These are phyloP conservation scores for Argyrosomus japonicus DNA, from an alignment of 2,113 vertebrate species.

Conservation along the genomic window DNA sequence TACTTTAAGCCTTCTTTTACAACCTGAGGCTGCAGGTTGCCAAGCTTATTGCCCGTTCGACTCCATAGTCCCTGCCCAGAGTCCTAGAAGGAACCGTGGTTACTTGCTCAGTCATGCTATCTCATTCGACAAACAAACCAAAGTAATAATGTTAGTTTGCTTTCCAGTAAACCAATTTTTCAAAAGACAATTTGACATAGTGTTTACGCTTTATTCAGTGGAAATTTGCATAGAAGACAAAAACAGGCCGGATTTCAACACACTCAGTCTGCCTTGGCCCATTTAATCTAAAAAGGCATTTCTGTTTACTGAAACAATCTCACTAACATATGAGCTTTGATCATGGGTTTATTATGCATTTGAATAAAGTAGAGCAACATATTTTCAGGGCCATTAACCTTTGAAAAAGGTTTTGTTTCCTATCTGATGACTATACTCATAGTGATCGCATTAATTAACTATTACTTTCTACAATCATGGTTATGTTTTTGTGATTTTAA, in stretches of 20 bases:
- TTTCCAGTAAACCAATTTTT: slow-evolving; percentile 11
- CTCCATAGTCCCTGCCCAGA: background rate
- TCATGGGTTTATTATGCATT: slow-evolving; percentile 37
- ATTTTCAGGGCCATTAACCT: slow-evolving; percentile 27
- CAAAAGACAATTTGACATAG: background rate
- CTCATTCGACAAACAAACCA: slow-evolving; percentile 14
- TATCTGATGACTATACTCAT: background rate
- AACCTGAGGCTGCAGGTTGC: slow-evolving; percentile 63
- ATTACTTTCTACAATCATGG: background rate
- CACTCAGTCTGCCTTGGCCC: slow-evolving; percentile 29
- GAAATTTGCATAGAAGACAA: slow-evolving; percentile 9
- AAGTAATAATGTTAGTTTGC: slow-evolving; percentile 6
- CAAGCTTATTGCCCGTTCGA: slow-evolving; percentile 47
- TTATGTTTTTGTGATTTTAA: background rate
- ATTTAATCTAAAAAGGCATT: slow-evolving; percentile 19
- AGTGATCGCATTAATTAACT: background rate
- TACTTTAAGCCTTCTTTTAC: slow-evolving; percentile 82
- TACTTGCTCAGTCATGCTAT: background rate
- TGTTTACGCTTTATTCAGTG: slow-evolving; percentile 20
- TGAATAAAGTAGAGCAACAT: slow-evolving; percentile 7
- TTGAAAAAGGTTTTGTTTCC: slow-evolving; percentile 16
- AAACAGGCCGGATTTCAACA: background rate
- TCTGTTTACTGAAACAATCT: slow-evolving; percentile 39
- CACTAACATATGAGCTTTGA: slow-evolving; percentile 34
- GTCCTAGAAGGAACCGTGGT: slow-evolving; percentile 20